A percentile compares a stretch with the other conserved stretches of the same genome.
phyloP scores from a whole-genome alignment of 2,888 invertebrate species.

The Atethmia centrago region DNA sequence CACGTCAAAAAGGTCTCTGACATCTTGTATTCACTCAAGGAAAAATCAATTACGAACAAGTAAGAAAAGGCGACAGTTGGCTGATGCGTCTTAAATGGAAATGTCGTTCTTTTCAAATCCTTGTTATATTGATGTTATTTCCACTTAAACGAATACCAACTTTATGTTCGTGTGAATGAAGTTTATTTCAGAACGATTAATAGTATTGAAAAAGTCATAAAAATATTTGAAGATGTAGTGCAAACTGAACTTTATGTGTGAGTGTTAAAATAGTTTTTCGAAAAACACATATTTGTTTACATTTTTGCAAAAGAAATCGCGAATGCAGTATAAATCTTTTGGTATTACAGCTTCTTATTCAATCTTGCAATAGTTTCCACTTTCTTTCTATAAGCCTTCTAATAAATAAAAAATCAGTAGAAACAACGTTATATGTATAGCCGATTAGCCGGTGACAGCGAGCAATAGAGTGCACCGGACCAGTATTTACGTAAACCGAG shows the following conservation, averaged over 20 bases:
- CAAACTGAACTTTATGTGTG: background rate
- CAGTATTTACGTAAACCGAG: constrained; percentile 56
- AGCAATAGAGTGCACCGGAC: constrained; percentile 23
- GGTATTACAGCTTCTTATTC: background rate
- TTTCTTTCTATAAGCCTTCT: constrained; percentile 18
- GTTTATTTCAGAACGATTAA: background rate
- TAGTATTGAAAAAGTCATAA: background rate
- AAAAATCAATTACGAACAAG: constrained; percentile 26
- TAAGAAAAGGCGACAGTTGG: background rate
- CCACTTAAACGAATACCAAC: background rate
- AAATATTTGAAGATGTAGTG: background rate
- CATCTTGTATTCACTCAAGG: constrained; percentile 22
- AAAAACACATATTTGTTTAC: background rate
- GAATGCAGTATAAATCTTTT: background rate
- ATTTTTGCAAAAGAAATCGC: background rate
- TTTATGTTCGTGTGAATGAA: background rate
- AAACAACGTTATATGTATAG: constrained; percentile 9
- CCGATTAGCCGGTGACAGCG: constrained; percentile 54
- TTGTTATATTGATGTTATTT: background rate
- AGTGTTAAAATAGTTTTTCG: background rate
- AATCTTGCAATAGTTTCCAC: background rate
- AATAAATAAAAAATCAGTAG: constrained; percentile 25
- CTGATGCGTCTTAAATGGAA: background rate
- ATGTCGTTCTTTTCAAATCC: too few species aligned
- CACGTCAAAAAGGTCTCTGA: constrained; percentile 13